A percentile compares a stretch with the other conserved stretches of the same genome.
Conservation (phyloP, 1,140 invertebrate species). For the Drosophila pseudoananassae region DNA sequence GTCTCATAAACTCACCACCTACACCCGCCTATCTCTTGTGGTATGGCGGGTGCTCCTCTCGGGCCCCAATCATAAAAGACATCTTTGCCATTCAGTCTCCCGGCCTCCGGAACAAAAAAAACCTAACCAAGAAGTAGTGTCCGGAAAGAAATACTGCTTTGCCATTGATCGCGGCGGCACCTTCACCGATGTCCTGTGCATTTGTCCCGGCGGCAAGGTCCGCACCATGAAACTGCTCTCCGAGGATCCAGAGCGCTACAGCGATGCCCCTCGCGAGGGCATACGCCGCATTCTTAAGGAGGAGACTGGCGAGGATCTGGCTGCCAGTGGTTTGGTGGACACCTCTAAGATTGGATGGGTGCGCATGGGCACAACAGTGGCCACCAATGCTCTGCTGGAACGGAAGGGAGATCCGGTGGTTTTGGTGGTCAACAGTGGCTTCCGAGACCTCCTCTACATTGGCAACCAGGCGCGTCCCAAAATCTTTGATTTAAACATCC, state of each 20-base stretch:
- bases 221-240: slow-evolving; percentile 96
- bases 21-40: no score
- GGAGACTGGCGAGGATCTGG: slow-evolving; percentile 89
- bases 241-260: slow-evolving; percentile 96
- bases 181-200: slow-evolving; percentile 97
- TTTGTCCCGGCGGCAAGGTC: slow-evolving; percentile 93
- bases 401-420: slow-evolving; percentile 98
- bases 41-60: no score
- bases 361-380: slow-evolving; percentile 99
- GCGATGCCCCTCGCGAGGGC: slow-evolving; percentile 98
- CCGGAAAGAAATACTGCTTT: slow-evolving; percentile 91
- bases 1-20: no score
- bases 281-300: slow-evolving; percentile 96
- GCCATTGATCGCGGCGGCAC: slow-evolving; percentile 99
- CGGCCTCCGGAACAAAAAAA: not conserved
- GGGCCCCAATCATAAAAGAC: no score
- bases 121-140: slow-evolving; percentile 5
- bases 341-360: slow-evolving; percentile 93
- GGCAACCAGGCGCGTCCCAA: slow-evolving; percentile 99
- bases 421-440: slow-evolving; percentile 96
- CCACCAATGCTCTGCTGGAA: slow-evolving; percentile 98
- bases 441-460: slow-evolving; percentile 96
- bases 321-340: slow-evolving; percentile 87
- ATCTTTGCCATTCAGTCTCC: slow-evolving; percentile 10
- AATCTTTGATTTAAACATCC: slow-evolving; percentile 97